Evolutionary conservation across 2,797 vertebrate genomes (phyloP), one percentile per base, ranked within the genome.

Genomic region (Aotus griseimembra): DNA sequence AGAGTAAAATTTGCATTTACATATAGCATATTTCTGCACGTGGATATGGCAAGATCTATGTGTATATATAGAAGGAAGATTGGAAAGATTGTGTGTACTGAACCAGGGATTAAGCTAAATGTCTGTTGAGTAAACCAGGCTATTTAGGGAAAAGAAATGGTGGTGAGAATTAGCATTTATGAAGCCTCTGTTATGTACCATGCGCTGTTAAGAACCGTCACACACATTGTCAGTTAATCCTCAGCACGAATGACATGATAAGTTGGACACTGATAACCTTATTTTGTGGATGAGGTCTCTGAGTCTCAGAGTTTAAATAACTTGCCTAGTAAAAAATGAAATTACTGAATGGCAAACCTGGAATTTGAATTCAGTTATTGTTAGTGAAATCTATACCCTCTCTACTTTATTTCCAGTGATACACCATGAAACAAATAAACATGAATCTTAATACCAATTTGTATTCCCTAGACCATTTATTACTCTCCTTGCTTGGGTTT

Each of bases 1-100:
- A 81, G 26, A 94, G 52, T 76, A 48, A 94, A 87, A 83, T 67
- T 92, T 93, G 39, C 89, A 96, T 83, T 93, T 96, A 72, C 57
- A 96, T 94, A 75, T 58, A 96, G 80, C 76, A 95, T 24, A 73
- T 84, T 92, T 97, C 64, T 95, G 77, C 88, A 64, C 39, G 48
- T 39, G 57, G 77, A 75, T 72, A 72, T 83, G 61, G 61, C 85
- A 96, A 70, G 75, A 79, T 88, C 41, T 83, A 41, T 61, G 50
- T 79, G 46, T 64, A 61, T 58, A 64, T 19, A 46, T 17, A 28
- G 17, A 55, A 64, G 44, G 64, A 82, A 93, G 70, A 80, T 22
- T 87, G 36, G 82, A 90, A 97, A 94, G 70, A 33, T 39, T 93
- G 9, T 87, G n/a, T 93, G 57, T 61, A 36, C 50, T 39, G 58